Evolutionary conservation across 2,113 vertebrate species (phyloP).

Genomic region (Lepidothrix coronata): DNA sequence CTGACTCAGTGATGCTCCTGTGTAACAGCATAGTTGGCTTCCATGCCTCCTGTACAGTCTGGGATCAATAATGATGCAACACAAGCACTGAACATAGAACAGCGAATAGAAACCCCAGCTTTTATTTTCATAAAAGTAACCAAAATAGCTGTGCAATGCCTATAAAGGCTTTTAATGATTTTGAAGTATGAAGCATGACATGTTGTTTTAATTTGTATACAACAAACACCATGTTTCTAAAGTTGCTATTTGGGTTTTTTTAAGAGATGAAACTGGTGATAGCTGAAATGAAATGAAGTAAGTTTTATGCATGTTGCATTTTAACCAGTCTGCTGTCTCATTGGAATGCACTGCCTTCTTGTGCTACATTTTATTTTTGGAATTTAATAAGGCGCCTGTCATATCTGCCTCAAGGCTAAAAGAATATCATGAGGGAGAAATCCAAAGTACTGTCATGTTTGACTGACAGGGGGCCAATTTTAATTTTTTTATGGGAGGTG

Average conservation of each 20-base stretch:
- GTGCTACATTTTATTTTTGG: constrained; percentile 82
- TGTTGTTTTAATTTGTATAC: constrained; percentile 56
- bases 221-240: constrained; percentile 55
- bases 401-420: constrained; percentile 84
- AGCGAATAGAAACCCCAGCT: background rate
- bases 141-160: background rate
- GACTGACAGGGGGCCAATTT: constrained; percentile 82
- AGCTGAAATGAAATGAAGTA: constrained; percentile 72
- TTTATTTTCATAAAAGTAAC: constrained; percentile 16
- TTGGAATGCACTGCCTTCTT: constrained; percentile 79
- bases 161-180: constrained; percentile 3
- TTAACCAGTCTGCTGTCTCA: constrained; percentile 81
- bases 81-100: background rate
- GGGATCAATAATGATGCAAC: background rate
- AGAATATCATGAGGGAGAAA: constrained; percentile 79
- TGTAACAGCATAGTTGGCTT: background rate
- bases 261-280: constrained; percentile 65
- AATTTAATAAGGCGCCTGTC: constrained; percentile 86
- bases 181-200: constrained; percentile 31
- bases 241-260: constrained; percentile 62
- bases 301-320: constrained; percentile 77
- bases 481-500: constrained; percentile 77
- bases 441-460: constrained; percentile 83
- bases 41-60: background rate
- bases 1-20: background rate